phyloP scores from a whole-genome alignment of 2,888 invertebrate species.

The Ischnus inquisitorius region DNA sequence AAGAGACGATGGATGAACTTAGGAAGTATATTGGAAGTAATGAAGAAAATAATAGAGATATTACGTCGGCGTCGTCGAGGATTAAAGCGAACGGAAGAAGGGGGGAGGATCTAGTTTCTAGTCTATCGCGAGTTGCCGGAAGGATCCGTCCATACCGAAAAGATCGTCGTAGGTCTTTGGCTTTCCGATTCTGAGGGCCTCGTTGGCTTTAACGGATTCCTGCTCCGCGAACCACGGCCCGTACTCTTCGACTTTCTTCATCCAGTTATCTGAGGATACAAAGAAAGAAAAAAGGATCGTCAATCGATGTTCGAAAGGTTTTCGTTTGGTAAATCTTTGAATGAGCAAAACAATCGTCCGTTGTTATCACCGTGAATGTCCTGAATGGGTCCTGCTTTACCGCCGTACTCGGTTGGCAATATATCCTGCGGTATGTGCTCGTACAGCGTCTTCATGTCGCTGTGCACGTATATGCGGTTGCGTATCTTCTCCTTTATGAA shows the following conservation, averaged over 20 bases:
- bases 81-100: neutral
- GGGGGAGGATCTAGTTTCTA: conserved; percentile 82
- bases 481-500: conserved; percentile 95
- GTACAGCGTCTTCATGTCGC: conserved; percentile 91
- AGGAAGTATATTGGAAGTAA: neutral
- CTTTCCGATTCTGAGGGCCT: conserved; percentile 93
- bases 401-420: conserved; percentile 94
- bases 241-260: conserved; percentile 92
- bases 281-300: neutral
- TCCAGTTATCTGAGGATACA: conserved; percentile 89
- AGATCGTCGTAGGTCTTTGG: conserved; percentile 95
- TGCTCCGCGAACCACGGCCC: conserved; percentile 93
- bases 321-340: no score
- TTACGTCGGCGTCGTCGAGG: neutral
- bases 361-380: conserved; percentile 89
- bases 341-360: neutral
- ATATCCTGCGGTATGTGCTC: conserved; percentile 93
- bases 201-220: conserved; percentile 92
- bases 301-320: no score
- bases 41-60: neutral
- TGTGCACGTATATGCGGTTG: conserved; percentile 93
- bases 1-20: neutral
- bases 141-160: conserved; percentile 96
- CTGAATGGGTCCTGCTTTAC: conserved; percentile 90
- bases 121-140: conserved; percentile 94